Conservation (phyloP, 53 echinoderm and acorn worm species). For the Echinometra lucunter region DNA sequence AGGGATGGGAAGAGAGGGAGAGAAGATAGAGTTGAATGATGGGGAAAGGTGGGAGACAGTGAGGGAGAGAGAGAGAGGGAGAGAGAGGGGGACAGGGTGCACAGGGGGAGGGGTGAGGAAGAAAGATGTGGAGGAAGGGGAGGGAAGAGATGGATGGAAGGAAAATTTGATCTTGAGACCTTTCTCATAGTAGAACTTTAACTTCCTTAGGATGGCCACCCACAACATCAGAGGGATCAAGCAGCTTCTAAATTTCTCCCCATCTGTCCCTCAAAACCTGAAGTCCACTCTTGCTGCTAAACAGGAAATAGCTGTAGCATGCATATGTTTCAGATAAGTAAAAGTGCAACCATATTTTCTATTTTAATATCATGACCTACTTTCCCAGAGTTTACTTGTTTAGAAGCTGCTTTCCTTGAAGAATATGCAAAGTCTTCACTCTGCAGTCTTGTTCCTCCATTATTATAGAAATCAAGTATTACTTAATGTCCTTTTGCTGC, state of each 20-base stretch:
- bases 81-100: background rate
- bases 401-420: background rate
- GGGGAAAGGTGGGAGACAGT: background rate
- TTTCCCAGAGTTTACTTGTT: no score
- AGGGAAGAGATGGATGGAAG: background rate
- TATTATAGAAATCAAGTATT: no score
- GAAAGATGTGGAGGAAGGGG: background rate
- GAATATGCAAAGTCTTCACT: background rate
- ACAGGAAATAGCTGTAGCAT: constrained; percentile 12
- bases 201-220: no score
- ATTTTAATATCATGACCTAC: background rate
- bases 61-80: background rate
- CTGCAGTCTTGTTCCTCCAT: background rate
- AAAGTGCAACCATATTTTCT: background rate
- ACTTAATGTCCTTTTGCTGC: no score
- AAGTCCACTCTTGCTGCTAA: background rate
- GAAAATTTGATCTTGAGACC: no score
- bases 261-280: background rate
- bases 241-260: no score
- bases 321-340: background rate
- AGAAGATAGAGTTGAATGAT: background rate
- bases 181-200: no score
- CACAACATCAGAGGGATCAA: no score
- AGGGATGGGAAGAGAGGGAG: background rate
- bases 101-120: background rate